These are phyloP conservation scores for Cephalopholis sonnerati DNA, from an alignment of 2,113 vertebrate species.

Conservation along the genomic window DNA sequence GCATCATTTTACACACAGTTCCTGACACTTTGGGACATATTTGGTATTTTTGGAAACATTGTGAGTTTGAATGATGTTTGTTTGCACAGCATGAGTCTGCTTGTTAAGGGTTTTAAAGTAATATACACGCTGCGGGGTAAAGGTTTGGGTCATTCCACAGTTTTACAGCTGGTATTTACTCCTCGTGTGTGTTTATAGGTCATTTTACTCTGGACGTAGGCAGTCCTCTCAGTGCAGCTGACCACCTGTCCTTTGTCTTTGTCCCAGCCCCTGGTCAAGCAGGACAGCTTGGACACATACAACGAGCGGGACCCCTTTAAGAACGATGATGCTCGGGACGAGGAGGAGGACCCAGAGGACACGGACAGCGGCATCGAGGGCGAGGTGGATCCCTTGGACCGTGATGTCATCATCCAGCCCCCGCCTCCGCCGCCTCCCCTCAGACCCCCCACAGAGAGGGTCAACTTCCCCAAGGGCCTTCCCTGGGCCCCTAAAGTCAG, in stretches of 20 bases:
- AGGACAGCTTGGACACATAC: slow-evolving; percentile 97
- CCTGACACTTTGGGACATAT: neutral
- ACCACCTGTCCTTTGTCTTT: slow-evolving; percentile 21
- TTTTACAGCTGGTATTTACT: neutral
- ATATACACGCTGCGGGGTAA: neutral
- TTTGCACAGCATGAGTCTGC: slow-evolving; percentile 3
- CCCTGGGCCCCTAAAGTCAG: slow-evolving; percentile 99
- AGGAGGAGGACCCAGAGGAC: slow-evolving; percentile 91
- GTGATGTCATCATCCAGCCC: slow-evolving; percentile 87
- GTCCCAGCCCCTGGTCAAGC: slow-evolving; percentile 92
- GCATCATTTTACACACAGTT: neutral
- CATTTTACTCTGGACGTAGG: neutral
- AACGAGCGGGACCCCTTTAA: slow-evolving; percentile 98
- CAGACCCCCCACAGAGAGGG: slow-evolving; percentile 85
- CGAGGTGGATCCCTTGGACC: slow-evolving; percentile 92
- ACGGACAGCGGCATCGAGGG: slow-evolving; percentile 90
- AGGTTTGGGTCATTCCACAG: neutral
- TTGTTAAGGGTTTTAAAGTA: neutral
- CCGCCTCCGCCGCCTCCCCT: slow-evolving; percentile 78
- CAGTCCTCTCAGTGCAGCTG: neutral
- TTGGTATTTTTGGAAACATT: neutral
- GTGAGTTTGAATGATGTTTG: neutral
- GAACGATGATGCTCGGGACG: slow-evolving; percentile 89
- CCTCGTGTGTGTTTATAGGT: neutral
- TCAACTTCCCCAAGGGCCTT: slow-evolving; percentile 95